A percentile compares a stretch with the other conserved stretches of the same genome.
phyloP scores from a whole-genome alignment of 2,113 vertebrate species.

The Choloepus hoffmanni region DNA sequence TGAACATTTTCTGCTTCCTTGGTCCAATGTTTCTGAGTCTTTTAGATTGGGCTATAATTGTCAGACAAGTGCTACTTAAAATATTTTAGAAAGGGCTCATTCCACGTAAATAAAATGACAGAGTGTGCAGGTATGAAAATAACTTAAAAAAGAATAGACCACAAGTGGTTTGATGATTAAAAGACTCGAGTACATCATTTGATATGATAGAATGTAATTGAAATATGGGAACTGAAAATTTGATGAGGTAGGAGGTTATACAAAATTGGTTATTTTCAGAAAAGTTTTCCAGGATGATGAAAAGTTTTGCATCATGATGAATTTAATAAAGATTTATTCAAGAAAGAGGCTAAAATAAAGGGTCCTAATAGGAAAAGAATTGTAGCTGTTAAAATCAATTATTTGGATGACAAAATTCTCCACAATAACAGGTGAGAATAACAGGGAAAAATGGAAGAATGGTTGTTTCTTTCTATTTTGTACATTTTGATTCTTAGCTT shows the following conservation, averaged over 20 bases:
- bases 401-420: neutral
- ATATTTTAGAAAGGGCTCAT: neutral
- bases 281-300: neutral
- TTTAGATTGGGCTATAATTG: neutral
- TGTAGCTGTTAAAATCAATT: neutral
- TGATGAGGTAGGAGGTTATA: neutral
- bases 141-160: neutral
- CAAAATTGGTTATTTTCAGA: neutral
- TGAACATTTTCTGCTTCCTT: neutral
- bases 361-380: neutral
- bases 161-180: neutral
- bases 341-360: neutral
- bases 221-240: neutral
- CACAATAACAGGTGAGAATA: neutral
- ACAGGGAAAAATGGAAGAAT: neutral
- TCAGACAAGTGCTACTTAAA: neutral
- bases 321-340: neutral
- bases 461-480: neutral
- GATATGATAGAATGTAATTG: neutral
- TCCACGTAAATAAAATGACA: neutral
- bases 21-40: neutral
- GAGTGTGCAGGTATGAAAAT: neutral
- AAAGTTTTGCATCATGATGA: neutral
- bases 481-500: neutral
- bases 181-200: neutral